These are phyloP conservation scores for Aradophagus sp. DNA, from an alignment of 1,140 invertebrate genomes.

Conservation along the genomic window DNA sequence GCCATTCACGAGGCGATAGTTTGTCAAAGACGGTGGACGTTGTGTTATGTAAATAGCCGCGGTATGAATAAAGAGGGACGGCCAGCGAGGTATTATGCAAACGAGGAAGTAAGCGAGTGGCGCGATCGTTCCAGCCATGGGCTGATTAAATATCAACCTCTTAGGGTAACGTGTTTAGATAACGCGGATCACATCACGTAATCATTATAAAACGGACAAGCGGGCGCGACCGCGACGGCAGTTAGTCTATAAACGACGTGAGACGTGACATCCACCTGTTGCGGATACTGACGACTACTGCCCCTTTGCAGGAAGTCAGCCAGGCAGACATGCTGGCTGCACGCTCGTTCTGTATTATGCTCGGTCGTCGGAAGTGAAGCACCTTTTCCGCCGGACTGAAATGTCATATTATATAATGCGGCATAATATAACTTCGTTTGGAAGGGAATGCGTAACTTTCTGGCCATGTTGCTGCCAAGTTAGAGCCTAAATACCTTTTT, in stretches of 20 bases:
- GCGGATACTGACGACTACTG: constrained; percentile 60
- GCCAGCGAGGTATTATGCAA: constrained; percentile 30
- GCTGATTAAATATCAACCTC: constrained; percentile 43
- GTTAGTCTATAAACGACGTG: constrained; percentile 55
- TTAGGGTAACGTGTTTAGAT: constrained; percentile 40
- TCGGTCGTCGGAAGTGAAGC: no score
- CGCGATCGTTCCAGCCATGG: background rate
- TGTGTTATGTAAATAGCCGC: constrained; percentile 40
- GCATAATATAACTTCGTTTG: no score
- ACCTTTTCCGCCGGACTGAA: no score
- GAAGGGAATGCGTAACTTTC: no score
- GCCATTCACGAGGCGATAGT: constrained; percentile 29
- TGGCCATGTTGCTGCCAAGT: no score
- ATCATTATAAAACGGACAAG: constrained; percentile 61
- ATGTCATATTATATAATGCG: no score
- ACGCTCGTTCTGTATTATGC: constrained; percentile 7
- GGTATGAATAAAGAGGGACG: constrained; percentile 40
- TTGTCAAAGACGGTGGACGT: constrained; percentile 32
- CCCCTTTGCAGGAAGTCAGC: constrained; percentile 38
- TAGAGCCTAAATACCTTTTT: no score
- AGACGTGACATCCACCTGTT: constrained; percentile 69
- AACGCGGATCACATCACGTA: constrained; percentile 60
- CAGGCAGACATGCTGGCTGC: constrained; percentile 19
- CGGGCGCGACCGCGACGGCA: constrained; percentile 19
- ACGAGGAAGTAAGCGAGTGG: constrained; percentile 20